These are phyloP conservation scores for Sinella curviseta DNA, from an alignment of 1,140 invertebrate genomes.

Conservation along the genomic window DNA sequence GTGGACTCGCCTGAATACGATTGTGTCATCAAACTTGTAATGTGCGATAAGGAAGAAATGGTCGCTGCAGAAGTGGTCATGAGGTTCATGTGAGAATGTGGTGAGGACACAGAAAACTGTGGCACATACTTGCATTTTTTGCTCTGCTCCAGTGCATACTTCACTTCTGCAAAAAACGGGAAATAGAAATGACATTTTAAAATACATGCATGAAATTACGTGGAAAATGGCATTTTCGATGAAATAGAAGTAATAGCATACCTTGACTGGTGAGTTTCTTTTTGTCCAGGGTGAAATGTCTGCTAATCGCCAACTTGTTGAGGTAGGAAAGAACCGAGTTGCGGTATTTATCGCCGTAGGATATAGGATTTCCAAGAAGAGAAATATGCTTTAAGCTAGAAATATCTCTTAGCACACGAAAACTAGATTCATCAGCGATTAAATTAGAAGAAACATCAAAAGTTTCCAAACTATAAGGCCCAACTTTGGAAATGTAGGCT, in stretches of 20 bases:
- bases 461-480: constrained; percentile 38
- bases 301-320: constrained; percentile 31
- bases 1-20: constrained; percentile 44
- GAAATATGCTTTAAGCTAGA: constrained; percentile 33
- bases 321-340: constrained; percentile 29
- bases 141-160: constrained; percentile 32
- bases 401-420: constrained; percentile 29
- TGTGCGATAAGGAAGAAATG: not conserved
- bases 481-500: not conserved
- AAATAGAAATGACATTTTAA: too few relatives aligned
- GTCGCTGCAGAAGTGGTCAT: not conserved
- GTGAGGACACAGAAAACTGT: not conserved
- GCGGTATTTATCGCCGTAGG: constrained; percentile 39
- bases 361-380: constrained; percentile 43
- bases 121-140: constrained; percentile 39
- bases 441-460: constrained; percentile 45
- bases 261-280: constrained; percentile 43
- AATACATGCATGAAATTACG: too few relatives aligned
- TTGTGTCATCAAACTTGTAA: constrained; percentile 33
- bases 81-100: not conserved
- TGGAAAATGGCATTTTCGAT: too few relatives aligned
- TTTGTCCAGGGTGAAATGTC: constrained; percentile 40
- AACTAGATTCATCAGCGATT: constrained; percentile 40
- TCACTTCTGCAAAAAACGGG: constrained; percentile 44
- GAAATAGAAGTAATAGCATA: too few relatives aligned